Evolutionary conservation across 2,888 invertebrate genomes (phyloP).

Genomic region (Neoascia interrupta): DNA sequence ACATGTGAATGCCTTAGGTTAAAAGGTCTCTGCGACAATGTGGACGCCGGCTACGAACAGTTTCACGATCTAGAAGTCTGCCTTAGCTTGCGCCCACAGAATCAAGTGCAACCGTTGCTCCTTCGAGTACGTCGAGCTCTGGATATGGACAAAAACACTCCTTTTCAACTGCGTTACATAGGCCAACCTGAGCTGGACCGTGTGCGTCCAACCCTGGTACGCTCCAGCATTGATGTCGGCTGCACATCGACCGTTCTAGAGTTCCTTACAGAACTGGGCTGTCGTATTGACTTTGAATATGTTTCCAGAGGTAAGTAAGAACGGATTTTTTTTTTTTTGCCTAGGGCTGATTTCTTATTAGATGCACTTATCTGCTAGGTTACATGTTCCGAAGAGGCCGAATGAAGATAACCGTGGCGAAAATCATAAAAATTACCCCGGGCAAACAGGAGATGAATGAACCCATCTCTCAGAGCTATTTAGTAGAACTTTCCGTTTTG

Average conservation of each 20-base stretch:
- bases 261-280: slow-evolving; percentile 95
- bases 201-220: slow-evolving; percentile 91
- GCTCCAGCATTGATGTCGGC: slow-evolving; percentile 95
- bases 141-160: slow-evolving; percentile 81
- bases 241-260: slow-evolving; percentile 94
- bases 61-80: slow-evolving; percentile 97
- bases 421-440: slow-evolving; percentile 92
- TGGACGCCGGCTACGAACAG: slow-evolving; percentile 92
- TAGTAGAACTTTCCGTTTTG: slow-evolving; percentile 92
- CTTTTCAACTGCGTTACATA: slow-evolving; percentile 93
- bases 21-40: slow-evolving; percentile 95
- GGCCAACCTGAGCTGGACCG: slow-evolving; percentile 95
- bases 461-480: slow-evolving; percentile 93
- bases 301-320: slow-evolving; percentile 86
- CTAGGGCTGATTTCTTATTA: neutral
- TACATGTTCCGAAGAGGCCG: slow-evolving; percentile 97
- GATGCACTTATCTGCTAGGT: slow-evolving; percentile 70
- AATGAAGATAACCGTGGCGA: slow-evolving; percentile 98
- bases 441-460: slow-evolving; percentile 87
- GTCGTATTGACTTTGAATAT: slow-evolving; percentile 95
- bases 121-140: slow-evolving; percentile 91
- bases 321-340: neutral
- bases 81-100: slow-evolving; percentile 87
- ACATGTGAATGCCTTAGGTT: slow-evolving; percentile 78
- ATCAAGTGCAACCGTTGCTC: slow-evolving; percentile 84